Evolutionary conservation across 2,113 vertebrate genomes (phyloP).

Genomic region (Spea bombifrons): DNA sequence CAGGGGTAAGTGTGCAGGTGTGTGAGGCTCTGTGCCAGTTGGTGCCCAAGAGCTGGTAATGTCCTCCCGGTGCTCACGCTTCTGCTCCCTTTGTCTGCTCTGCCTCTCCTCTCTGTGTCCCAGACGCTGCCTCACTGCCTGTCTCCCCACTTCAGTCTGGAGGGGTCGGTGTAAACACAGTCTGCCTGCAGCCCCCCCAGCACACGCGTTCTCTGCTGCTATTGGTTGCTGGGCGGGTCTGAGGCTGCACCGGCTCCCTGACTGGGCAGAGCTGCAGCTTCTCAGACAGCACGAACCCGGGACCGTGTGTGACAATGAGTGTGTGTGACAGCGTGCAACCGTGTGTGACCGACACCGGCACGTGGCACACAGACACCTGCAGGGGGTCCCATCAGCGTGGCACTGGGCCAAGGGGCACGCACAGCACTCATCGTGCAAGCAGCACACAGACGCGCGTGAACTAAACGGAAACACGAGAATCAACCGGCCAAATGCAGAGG

Average conservation of each 20-base stretch:
- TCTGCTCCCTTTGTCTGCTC: constrained; percentile 60
- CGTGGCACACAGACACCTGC: constrained; percentile 3
- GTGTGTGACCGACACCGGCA: constrained; percentile 10
- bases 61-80: constrained; percentile 42
- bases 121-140: constrained; percentile 52
- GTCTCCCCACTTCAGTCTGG: constrained; percentile 48
- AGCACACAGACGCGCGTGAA: too few relatives aligned
- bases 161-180: constrained; percentile 38
- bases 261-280: constrained; percentile 24
- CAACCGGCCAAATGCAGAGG: background rate
- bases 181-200: constrained; percentile 27
- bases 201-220: constrained; percentile 23
- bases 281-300: constrained; percentile 21
- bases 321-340: background rate
- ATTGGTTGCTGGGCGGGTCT: constrained; percentile 46
- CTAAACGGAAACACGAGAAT: too few relatives aligned
- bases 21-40: constrained; percentile 46
- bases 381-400: background rate
- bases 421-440: background rate
- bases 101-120: constrained; percentile 84
- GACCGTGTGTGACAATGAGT: constrained; percentile 3
- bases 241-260: constrained; percentile 36
- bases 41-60: constrained; percentile 57
- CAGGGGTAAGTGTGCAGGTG: too few relatives aligned
- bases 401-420: background rate